Conservation (phyloP, 2,797 vertebrate genomes). For the Coranthus polyacanthus region DNA sequence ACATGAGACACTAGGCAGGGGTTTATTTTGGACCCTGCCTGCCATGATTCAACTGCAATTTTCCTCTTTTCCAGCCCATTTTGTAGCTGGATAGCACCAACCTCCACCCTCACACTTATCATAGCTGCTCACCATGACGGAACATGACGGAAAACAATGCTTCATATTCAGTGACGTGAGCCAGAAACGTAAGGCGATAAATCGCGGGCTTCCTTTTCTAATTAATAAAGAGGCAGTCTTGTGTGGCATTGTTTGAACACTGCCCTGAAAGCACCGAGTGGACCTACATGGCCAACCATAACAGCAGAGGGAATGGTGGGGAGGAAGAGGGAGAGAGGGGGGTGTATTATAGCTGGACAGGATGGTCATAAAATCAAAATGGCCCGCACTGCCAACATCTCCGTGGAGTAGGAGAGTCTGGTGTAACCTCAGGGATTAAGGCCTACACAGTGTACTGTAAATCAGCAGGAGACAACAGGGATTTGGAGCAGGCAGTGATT, state of each 20-base stretch:
- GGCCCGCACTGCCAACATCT: conserved; percentile 65
- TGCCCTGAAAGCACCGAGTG: conserved; percentile 42
- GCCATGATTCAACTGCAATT: conserved; percentile 35
- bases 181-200: conserved; percentile 50
- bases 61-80: conserved; percentile 18
- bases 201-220: conserved; percentile 64
- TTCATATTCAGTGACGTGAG: conserved; percentile 35
- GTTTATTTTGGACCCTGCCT: too few species aligned
- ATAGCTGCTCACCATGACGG: conserved; percentile 15
- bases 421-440: conserved; percentile 51
- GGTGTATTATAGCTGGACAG: conserved; percentile 63
- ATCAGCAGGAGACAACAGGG: conserved; percentile 72
- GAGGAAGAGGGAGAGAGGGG: background rate
- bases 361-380: conserved; percentile 81
- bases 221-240: conserved; percentile 54
- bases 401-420: conserved; percentile 45
- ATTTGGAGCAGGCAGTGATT: conserved; percentile 72
- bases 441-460: conserved; percentile 64
- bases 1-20: too few species aligned
- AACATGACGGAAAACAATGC: conserved; percentile 48
- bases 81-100: conserved; percentile 20
- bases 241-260: conserved; percentile 60
- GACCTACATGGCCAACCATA: conserved; percentile 72
- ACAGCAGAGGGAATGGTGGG: conserved; percentile 42
- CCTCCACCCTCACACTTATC: conserved; percentile 42